A percentile compares a stretch with the other conserved stretches of the same genome.
Conservation (phyloP, 2,797 vertebrate species). For the Botia almorhae region DNA sequence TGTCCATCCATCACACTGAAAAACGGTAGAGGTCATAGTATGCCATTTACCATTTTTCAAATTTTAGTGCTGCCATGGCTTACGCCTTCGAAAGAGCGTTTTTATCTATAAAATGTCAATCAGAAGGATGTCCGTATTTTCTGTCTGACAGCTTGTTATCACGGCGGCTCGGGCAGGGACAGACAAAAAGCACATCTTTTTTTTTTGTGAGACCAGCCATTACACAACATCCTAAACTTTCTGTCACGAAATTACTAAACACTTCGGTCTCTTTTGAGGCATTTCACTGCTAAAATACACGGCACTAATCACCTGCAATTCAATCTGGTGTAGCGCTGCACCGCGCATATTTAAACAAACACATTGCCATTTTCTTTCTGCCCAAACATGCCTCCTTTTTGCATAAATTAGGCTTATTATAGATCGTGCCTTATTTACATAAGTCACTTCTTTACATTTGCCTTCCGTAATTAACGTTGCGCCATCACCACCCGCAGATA, state of each 20-base stretch:
- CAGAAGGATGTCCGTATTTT: conserved; percentile 21
- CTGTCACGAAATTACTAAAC: not conserved
- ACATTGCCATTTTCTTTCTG: not conserved
- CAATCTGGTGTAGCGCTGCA: not conserved
- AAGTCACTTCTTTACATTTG: conserved; percentile 15
- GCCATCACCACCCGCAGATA: not conserved
- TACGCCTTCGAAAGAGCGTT: conserved; percentile 36
- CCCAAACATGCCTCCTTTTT: not conserved
- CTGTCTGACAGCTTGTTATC: conserved; percentile 33
- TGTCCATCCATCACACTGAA: conserved; percentile 64
- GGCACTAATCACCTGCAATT: not conserved
- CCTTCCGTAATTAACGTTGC: not conserved
- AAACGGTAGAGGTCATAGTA: conserved; percentile 59
- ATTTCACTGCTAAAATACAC: not conserved
- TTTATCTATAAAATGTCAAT: conserved; percentile 45
- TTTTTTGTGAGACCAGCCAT: not conserved
- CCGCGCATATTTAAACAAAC: not conserved
- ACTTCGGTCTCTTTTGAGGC: not conserved
- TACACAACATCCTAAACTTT: not conserved
- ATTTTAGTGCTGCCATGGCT: conserved; percentile 28
- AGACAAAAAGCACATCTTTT: not conserved
- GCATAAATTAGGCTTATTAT: not conserved
- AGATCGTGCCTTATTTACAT: not conserved
- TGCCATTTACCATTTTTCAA: conserved; percentile 41
- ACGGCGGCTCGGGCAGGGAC: not conserved